These are phyloP conservation scores for Sylvia atricapilla DNA, from an alignment of 2,113 vertebrate species.

Conservation along the genomic window DNA sequence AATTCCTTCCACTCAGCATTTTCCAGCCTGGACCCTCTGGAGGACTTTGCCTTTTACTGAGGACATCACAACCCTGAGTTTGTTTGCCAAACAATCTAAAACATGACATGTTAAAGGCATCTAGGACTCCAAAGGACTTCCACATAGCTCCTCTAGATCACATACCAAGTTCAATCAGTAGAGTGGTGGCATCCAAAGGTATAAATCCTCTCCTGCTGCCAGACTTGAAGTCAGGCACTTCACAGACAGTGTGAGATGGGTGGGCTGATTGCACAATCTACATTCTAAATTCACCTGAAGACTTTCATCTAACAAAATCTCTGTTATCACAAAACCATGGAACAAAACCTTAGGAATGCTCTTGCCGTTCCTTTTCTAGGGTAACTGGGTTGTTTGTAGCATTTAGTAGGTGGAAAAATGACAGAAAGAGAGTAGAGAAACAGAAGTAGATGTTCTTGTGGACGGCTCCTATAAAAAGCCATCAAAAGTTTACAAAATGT, in stretches of 20 bases:
- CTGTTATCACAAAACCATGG: background rate
- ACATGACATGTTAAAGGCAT: background rate
- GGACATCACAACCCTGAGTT: background rate
- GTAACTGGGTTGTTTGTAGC: background rate
- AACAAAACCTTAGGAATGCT: background rate
- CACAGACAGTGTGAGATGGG: background rate
- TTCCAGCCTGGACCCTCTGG: background rate
- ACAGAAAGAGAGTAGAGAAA: background rate
- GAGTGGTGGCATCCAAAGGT: background rate
- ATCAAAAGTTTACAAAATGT: background rate
- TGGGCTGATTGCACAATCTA: background rate
- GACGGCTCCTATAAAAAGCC: background rate
- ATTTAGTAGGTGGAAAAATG: background rate
- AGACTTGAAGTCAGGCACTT: background rate
- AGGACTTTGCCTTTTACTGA: background rate
- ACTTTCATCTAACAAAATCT: background rate
- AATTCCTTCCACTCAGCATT: background rate
- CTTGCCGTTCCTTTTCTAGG: background rate
- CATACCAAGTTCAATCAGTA: background rate
- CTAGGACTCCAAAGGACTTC: background rate
- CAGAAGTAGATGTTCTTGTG: background rate
- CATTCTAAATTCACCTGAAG: background rate
- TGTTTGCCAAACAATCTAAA: background rate
- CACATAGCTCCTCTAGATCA: background rate
- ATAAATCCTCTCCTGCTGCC: background rate